Evolutionary conservation across 2,888 invertebrate species (phyloP), one percentile per base, ranked within the genome.

Genomic region (Noctua pronuba): DNA sequence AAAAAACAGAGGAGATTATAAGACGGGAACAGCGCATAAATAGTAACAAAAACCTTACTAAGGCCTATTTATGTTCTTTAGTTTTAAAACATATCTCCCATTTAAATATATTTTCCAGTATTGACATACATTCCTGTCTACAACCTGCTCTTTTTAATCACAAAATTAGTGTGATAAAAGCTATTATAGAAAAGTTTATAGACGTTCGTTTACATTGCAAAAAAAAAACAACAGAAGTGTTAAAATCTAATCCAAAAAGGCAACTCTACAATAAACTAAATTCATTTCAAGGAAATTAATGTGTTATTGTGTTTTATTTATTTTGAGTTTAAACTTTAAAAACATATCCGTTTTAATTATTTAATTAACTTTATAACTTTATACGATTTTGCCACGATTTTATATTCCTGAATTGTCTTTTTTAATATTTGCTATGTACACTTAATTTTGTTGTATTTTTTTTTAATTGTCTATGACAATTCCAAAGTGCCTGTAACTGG

Each of bases 171-270:
- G 13, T 58, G 28, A 58, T 58, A 58, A 58, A 58, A n/a, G 58
- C 58, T 28, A 58, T 28, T 28, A 58, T 58, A 58, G 58, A 58
- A 58, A 58, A 58, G 58, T 58, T 58, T 58, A 58, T 28, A n/a
- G 58, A 58, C 8, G 58, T 58, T 58, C 58, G 58, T 58, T 58
- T 58, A 58, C 58, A 58, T 58, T 58, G 28, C 5, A 58, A 28
- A 4, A 28, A 58, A 58, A 58, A 28, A 58, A 28, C 58, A n/a
- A 58, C 58, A 28, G 58, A 58, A 58, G 7, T 6, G 13, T 21
- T 58, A 16, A 58, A 58, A 58, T 58, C 58, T 28, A 58, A 58
- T 58, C 28, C 58, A 58, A 28, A 58, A 58, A 58, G 58, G 6
- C 58, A 58, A 58, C 58, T 28, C 2, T 13, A 28, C 28, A 28